These are phyloP conservation scores for Pipistrellus kuhlii DNA, from an alignment of 2,797 vertebrate species.

Conservation along the genomic window DNA sequence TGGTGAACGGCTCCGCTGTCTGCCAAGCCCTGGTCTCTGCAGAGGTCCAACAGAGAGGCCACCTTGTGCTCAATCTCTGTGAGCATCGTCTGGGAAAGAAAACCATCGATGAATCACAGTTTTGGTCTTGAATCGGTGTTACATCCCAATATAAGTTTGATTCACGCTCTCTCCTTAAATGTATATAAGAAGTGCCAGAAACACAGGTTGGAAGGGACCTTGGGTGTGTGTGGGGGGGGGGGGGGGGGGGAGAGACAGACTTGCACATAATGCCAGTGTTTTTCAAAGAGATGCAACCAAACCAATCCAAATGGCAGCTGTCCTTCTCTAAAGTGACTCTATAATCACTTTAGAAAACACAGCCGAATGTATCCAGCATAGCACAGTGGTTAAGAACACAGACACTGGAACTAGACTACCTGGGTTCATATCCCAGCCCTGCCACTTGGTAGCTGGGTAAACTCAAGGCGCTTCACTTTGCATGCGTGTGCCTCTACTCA, in stretches of 20 bases:
- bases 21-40: conserved; percentile 80
- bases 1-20: conserved; percentile 82
- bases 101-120: conserved; percentile 63
- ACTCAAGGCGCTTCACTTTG: not conserved
- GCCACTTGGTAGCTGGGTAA: no score
- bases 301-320: not conserved
- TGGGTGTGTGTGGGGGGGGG: no score
- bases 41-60: conserved; percentile 84
- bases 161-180: not conserved
- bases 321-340: not conserved
- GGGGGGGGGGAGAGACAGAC: not conserved
- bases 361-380: not conserved
- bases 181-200: not conserved
- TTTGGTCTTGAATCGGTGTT: not conserved
- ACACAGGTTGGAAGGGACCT: not conserved
- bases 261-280: not conserved
- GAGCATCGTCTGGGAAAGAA: conserved; percentile 90
- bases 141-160: not conserved
- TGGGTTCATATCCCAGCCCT: not conserved
- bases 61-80: conserved; percentile 94
- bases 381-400: not conserved
- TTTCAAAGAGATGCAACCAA: not conserved
- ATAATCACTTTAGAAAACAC: not conserved
- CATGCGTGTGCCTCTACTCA: not conserved
- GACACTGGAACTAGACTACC: not conserved